phyloP scores from a whole-genome alignment of 1,140 invertebrate species.

The Calliphora vicina region DNA sequence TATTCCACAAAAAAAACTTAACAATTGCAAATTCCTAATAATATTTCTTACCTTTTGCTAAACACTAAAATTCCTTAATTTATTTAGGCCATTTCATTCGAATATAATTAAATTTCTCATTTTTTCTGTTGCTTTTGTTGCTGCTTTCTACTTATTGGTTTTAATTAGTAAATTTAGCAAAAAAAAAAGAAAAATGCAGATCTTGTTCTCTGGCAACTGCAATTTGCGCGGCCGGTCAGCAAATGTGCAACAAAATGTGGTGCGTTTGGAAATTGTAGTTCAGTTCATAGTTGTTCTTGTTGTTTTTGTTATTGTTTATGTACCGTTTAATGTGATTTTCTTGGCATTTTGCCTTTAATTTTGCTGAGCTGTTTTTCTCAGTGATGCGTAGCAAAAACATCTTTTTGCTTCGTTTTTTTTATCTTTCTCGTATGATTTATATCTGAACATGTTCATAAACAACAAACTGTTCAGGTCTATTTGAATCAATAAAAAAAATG shows the following conservation, averaged over 20 bases:
- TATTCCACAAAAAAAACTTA: too few relatives aligned
- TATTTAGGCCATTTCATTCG: conserved; percentile 9
- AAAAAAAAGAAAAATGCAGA: neutral
- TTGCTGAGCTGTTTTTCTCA: neutral
- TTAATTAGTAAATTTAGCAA: neutral
- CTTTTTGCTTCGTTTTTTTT: too few relatives aligned
- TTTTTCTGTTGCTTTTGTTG: neutral
- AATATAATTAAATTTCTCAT: neutral
- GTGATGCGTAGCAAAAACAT: conserved; percentile 21
- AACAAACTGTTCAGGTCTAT: conserved; percentile 16
- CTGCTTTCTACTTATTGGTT: neutral
- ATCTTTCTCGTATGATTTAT: conserved; percentile 23
- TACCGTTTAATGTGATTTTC: neutral
- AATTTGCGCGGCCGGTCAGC: neutral
- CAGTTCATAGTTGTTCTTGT: neutral
- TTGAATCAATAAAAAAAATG: conserved; percentile 20
- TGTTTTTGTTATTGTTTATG: neutral
- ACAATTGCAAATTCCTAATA: too few relatives aligned
- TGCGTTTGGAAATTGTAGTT: neutral
- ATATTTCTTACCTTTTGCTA: neutral
- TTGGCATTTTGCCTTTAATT: conserved; percentile 28
- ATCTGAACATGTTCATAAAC: neutral
- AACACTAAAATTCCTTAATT: neutral
- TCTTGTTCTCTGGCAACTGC: neutral
- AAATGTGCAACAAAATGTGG: neutral